These are phyloP conservation scores for Aphis craccivora DNA, from an alignment of 1,140 invertebrate genomes.

Conservation along the genomic window DNA sequence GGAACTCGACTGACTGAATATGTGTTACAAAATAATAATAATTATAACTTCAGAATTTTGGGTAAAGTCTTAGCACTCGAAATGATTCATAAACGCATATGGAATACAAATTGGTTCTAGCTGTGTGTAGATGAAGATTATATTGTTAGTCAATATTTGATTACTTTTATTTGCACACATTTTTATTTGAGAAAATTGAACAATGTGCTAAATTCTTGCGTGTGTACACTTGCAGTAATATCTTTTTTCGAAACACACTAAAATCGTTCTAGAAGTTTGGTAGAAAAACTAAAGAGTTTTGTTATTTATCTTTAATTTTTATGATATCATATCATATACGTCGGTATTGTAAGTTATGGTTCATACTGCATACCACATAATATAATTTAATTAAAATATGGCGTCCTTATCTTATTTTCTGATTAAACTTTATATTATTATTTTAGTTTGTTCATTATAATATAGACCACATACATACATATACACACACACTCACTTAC, in stretches of 20 bases:
- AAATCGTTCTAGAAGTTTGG: not conserved
- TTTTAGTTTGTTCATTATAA: conserved; percentile 16
- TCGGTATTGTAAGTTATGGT: not conserved
- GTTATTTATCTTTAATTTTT: not conserved
- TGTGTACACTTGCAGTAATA: not conserved
- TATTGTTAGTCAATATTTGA: not conserved
- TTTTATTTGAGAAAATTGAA: not conserved
- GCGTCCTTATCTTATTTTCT: not conserved
- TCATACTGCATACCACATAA: not conserved
- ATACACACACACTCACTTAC: not conserved
- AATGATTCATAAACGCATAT: not conserved
- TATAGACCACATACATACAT: not conserved
- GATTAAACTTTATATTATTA: not conserved
- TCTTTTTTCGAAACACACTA: not conserved
- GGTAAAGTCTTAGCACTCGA: not conserved
- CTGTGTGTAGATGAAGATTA: not conserved
- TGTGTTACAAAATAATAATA: not conserved
- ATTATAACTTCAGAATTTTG: not conserved
- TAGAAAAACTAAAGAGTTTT: not conserved
- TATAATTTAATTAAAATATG: not conserved
- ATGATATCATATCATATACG: not conserved
- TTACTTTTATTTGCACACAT: not conserved
- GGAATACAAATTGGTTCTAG: not conserved
- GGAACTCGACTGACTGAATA: not conserved
- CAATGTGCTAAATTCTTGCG: not conserved